A percentile compares a stretch with the other conserved stretches of the same genome.
Conservation (phyloP, 2,888 invertebrate species). For the Chrysolina haemoptera region DNA sequence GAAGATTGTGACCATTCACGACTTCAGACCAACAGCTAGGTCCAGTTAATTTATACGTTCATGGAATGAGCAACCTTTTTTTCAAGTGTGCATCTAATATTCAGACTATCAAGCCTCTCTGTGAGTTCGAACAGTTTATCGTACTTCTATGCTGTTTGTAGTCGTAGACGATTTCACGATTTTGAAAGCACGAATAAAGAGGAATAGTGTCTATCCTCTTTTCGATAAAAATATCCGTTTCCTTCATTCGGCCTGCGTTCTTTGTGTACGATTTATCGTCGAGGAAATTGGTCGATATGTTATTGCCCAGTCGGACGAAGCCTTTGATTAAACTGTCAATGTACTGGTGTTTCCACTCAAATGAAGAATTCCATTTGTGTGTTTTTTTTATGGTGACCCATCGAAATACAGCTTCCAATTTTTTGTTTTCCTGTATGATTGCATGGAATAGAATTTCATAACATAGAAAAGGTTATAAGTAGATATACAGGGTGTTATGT, state of each 20-base stretch:
- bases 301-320: conserved; percentile 44
- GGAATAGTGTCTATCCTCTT: conserved; percentile 53
- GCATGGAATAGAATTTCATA: background rate
- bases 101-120: too few species aligned
- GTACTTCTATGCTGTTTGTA: too few species aligned
- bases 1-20: too few species aligned
- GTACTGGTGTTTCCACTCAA: conserved; percentile 37
- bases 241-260: conserved; percentile 34
- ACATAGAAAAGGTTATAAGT: too few species aligned
- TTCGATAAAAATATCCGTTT: conserved; percentile 39
- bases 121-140: too few species aligned
- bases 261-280: conserved; percentile 49
- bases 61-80: too few species aligned
- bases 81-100: too few species aligned
- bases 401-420: conserved; percentile 12
- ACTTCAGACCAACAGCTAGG: too few species aligned
- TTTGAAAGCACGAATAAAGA: conserved; percentile 28
- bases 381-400: conserved; percentile 10
- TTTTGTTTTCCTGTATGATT: too few species aligned
- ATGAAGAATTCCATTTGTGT: conserved; percentile 44
- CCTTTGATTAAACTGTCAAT: conserved; percentile 51
- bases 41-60: too few species aligned
- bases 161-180: too few species aligned
- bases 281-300: conserved; percentile 50
- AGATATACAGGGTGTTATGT: too few species aligned